Evolutionary conservation across 2,113 vertebrate species (phyloP), one percentile per base, ranked within the genome.

Genomic region (Dunckerocampus dactyliophorus): DNA sequence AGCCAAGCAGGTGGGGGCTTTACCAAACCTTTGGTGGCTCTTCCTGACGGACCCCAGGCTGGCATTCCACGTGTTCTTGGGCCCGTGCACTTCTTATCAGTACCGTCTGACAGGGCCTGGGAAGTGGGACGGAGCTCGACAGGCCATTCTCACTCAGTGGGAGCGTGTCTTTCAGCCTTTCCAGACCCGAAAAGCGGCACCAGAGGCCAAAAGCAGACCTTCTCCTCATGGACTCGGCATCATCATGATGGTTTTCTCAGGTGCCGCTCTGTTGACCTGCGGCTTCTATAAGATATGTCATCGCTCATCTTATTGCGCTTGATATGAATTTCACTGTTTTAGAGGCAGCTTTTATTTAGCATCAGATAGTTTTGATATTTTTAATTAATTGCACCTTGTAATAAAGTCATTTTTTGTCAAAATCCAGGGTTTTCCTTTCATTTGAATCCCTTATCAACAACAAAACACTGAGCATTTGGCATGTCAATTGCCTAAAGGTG

Each of bases 71-170:
- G 39, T 58, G 11, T 4, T 58, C n/a, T 14, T 45, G 19, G 56
- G 55, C 8, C 55, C 55, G 12, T 20, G 34, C 31, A 57, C 37
- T 17, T n/a, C 55, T 1, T 57, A 57, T 15, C 55, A 42, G 55
- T 57, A 42, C 34, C 55, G 55, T 3, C 55, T 57, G 17, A 20
- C 12, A 4, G 55, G 55, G 13, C 55, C 55, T 6, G 55, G 55
- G 0, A 57, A 39, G 5, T 57, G 55, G 55, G 11, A n/a, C 12
- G 55, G 55, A 19, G 55, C 55, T 16, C 55, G 55, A 10, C 34
- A 12, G 34, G 55, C 55, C n/a, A 57, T 57, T 19, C 37, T 43
- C 19, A 57, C 34, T 12, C 55, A 21, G 19, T 57, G 39, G 56
- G 34, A 58, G 39, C 37, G 56, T 11, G 56, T 58, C 8, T 19